phyloP scores from a whole-genome alignment of 2,113 vertebrate genomes.

The Lanius collurio region DNA sequence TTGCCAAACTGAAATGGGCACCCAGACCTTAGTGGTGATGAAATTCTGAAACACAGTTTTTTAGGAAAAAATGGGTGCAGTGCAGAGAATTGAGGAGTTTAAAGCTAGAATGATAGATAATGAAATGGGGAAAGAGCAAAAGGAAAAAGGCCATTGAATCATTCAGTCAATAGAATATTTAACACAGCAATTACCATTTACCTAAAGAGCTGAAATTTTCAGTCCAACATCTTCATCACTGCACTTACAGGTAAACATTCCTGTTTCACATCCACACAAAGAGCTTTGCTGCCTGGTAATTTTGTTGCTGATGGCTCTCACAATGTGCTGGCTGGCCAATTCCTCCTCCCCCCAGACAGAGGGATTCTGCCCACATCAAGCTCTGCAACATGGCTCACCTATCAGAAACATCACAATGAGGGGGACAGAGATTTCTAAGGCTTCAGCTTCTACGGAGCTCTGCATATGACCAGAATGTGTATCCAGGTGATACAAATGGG shows the following conservation, averaged over 20 bases:
- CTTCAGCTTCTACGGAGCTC: background rate
- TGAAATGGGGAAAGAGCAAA: background rate
- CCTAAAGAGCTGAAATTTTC: background rate
- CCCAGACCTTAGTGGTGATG: background rate
- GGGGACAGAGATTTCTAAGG: background rate
- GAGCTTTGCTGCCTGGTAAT: rapidly evolving
- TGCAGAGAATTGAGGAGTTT: background rate
- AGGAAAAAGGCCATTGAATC: background rate
- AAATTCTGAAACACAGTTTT: background rate
- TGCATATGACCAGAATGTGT: background rate
- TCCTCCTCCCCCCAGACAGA: background rate
- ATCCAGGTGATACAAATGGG: background rate
- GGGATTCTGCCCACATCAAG: background rate
- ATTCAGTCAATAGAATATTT: background rate
- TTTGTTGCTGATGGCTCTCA: background rate
- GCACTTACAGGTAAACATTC: background rate
- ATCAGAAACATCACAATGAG: background rate
- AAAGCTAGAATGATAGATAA: background rate
- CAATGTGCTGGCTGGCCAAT: background rate
- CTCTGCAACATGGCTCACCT: background rate
- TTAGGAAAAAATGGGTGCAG: background rate
- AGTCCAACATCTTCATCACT: background rate
- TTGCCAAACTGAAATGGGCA: background rate
- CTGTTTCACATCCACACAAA: background rate
- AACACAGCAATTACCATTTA: background rate